Base-by-base conservation (phyloP, 2,113 vertebrate genomes). In the Spheniscus mendiculus region DNA sequence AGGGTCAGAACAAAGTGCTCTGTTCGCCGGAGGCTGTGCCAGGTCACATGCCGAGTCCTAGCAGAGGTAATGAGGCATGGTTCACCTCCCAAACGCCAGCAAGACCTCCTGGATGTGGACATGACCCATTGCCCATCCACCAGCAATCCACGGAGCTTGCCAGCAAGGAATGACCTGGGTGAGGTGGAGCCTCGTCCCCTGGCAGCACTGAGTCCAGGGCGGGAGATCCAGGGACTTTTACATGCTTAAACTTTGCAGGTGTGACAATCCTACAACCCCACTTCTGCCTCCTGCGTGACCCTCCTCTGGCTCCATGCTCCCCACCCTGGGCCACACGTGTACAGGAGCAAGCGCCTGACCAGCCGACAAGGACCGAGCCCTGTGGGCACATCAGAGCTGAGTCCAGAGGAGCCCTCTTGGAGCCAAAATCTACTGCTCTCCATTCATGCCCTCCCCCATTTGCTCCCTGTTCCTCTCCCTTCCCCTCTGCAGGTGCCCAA, bases 1-100 rank as follows among this genome's bases (percentile, higher is more conserved):
- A 90, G 74, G 92, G 80, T 74, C 89, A 95, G 88, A 91, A 89
- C 91, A 96, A 96, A 92, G 87, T 95, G 84, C 96, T 96, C 84
- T 89, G 47, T 79, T 93, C 5, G 2, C 96, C 7, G 0, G 65
- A 70, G 94, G 72, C 72, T 83, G 58, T 2, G 42, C 74, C 1
- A 2, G 89, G 84, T 95, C 96, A 95, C 97, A 90, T 93, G 85
- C 81, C 2, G 0, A 59, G 11, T 78, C 32, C 79, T 44, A 58
- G 67, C 40, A 42, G 96, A 81, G 74, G 77, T 88, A 92, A 86
- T 73, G 91, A 96, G 82, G 22, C 79, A 22, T 61, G 70, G 73
- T 53, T 74, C 92, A 89, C 84, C 76, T 89, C 85, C 63, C 62
- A 73, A 58, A 92, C 3, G 2, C 56, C 76, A 7, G 72, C 45